Evolutionary conservation across 1,140 invertebrate species (phyloP).

Genomic region (Sipha flava): DNA sequence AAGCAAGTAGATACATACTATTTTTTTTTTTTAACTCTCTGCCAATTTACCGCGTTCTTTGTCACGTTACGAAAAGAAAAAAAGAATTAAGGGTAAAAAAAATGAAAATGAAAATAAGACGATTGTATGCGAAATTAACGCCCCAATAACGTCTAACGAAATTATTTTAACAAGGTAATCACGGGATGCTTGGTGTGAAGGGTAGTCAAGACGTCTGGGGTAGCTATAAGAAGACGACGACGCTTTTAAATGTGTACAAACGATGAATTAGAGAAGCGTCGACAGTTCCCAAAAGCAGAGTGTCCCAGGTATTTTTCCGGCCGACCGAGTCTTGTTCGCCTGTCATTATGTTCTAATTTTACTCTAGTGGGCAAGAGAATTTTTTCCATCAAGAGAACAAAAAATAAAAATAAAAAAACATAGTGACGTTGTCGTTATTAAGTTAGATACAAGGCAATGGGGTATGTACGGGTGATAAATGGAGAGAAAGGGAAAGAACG

Average conservation of each 20-base stretch:
- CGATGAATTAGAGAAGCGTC: conserved; percentile 17
- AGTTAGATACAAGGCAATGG: not conserved
- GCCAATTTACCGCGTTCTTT: no score
- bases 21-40: not conserved
- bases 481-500: not conserved
- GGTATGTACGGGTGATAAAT: not conserved
- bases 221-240: not conserved
- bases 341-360: not conserved
- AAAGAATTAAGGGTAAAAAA: not conserved
- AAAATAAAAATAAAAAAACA: not conserved
- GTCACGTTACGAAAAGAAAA: not conserved
- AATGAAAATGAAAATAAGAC: conserved; percentile 7
- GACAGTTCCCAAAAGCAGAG: not conserved
- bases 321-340: not conserved
- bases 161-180: conserved; percentile 29
- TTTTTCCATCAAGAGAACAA: not conserved
- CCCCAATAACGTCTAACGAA: conserved; percentile 1
- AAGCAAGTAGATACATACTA: not conserved
- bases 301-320: conserved; percentile 14
- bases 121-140: conserved; percentile 5
- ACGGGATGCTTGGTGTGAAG: not conserved
- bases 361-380: not conserved
- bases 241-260: not conserved
- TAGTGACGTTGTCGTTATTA: not conserved
- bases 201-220: not conserved